phyloP scores from a whole-genome alignment of 2,797 vertebrate genomes.

The Propithecus perrieri region DNA sequence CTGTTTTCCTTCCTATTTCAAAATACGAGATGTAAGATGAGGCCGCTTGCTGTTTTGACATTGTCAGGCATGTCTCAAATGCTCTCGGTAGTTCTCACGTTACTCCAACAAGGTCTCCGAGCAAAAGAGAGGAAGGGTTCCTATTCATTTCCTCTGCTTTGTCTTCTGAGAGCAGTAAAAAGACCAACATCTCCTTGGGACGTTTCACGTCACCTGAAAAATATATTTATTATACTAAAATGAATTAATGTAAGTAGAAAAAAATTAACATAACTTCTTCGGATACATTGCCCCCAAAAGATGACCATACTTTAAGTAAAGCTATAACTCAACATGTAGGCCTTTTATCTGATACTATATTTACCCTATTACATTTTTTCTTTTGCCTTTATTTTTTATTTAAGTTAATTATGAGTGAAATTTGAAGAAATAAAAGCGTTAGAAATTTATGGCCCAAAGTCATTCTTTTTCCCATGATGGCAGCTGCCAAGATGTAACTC shows the following conservation, averaged over 20 bases:
- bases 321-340: neutral
- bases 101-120: neutral
- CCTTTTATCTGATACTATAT: neutral
- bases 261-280: neutral
- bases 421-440: neutral
- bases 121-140: neutral
- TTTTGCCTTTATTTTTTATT: neutral
- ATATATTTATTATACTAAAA: neutral
- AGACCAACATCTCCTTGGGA: neutral
- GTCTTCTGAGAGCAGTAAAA: neutral
- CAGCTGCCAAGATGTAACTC: neutral
- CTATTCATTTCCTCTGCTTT: neutral
- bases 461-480: neutral
- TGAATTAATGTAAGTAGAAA: neutral
- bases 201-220: neutral
- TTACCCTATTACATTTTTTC: neutral
- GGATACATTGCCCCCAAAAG: neutral
- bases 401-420: neutral
- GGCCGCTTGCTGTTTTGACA: constrained; percentile 54
- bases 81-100: neutral
- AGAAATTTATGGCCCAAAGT: neutral
- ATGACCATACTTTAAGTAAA: neutral
- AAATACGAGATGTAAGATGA: constrained; percentile 52
- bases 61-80: constrained; percentile 18
- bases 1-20: constrained; percentile 59